These are phyloP conservation scores for Oenanthe oenanthe DNA, from an alignment of 2,113 vertebrate species.

Conservation along the genomic window DNA sequence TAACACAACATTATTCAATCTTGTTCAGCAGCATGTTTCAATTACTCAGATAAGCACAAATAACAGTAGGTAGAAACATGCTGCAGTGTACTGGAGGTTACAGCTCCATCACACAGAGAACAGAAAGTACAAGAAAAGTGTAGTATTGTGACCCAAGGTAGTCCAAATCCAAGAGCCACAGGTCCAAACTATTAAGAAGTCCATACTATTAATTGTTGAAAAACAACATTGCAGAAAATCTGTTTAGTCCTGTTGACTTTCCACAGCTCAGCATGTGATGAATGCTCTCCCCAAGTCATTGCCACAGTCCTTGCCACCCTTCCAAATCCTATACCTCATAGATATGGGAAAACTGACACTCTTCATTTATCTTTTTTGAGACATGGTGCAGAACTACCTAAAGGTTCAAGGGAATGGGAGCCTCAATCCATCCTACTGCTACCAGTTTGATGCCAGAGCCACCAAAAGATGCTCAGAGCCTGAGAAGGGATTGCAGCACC, in stretches of 20 bases:
- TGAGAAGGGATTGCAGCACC: neutral
- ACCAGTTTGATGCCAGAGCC: neutral
- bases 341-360: accelerated
- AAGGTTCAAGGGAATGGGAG: neutral
- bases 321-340: neutral
- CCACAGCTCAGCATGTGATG: neutral
- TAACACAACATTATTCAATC: neutral
- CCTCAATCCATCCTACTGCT: neutral
- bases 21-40: neutral
- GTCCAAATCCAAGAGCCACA: neutral
- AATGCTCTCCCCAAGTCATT: neutral
- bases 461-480: neutral
- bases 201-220: neutral
- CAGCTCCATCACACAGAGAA: neutral
- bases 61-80: neutral
- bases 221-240: neutral
- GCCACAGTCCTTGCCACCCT: neutral
- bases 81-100: neutral
- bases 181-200: neutral
- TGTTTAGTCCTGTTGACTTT: neutral
- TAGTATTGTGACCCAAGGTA: neutral
- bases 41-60: neutral
- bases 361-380: neutral
- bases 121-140: neutral
- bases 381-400: neutral